phyloP scores from a whole-genome alignment of 2,888 invertebrate genomes.

The Acanthococcus lagerstroemiae region DNA sequence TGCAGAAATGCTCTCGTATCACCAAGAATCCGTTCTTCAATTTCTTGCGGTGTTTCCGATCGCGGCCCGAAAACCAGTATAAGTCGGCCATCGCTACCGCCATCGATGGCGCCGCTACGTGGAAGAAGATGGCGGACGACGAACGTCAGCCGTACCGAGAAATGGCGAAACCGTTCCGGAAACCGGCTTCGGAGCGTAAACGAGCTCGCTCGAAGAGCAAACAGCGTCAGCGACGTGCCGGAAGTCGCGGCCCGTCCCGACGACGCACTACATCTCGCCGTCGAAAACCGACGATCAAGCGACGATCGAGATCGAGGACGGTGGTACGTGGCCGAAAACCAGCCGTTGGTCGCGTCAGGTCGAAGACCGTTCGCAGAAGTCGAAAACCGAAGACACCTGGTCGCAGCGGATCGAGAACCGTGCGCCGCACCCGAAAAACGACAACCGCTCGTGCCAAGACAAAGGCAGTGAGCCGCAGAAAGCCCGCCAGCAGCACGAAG shows the following conservation, averaged over 20 bases:
- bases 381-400: not conserved
- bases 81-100: not conserved
- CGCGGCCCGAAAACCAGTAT: not conserved
- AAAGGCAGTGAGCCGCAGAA: not conserved
- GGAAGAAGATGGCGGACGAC: constrained; percentile 1
- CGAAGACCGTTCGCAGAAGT: not conserved
- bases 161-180: constrained; percentile 12
- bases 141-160: constrained; percentile 5
- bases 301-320: not conserved
- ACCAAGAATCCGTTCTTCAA: constrained; percentile 19
- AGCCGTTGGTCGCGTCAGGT: not conserved
- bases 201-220: not conserved
- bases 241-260: not conserved
- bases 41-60: constrained; percentile 14
- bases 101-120: not conserved
- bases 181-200: not conserved
- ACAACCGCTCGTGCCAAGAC: not conserved
- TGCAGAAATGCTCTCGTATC: not conserved
- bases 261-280: not conserved
- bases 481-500: not conserved
- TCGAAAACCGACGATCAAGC: not conserved
- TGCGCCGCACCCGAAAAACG: not conserved
- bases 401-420: not conserved
- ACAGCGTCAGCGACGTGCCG: not conserved
- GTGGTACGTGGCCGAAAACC: not conserved